These are phyloP conservation scores for Sesia apiformis DNA, from an alignment of 2,888 invertebrate species.

Conservation along the genomic window DNA sequence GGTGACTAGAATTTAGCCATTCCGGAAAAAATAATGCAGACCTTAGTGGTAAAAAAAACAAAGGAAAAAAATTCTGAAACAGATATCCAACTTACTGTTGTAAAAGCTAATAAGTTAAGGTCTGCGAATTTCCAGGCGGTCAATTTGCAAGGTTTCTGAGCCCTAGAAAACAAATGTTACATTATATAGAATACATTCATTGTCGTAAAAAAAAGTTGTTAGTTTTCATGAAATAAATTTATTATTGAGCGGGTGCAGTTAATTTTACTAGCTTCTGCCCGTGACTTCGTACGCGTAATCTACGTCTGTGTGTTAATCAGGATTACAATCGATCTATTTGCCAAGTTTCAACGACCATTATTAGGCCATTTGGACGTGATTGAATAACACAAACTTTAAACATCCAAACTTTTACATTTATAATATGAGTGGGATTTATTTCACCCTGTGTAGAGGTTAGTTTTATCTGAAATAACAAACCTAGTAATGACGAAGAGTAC, in stretches of 20 bases:
- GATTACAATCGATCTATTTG: too few relatives aligned
- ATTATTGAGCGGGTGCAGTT: too few relatives aligned
- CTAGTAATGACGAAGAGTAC: constrained; percentile 36
- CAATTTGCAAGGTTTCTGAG: constrained; percentile 45
- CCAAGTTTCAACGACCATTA: too few relatives aligned
- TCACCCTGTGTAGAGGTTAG: too few relatives aligned
- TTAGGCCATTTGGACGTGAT: too few relatives aligned
- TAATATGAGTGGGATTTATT: too few relatives aligned
- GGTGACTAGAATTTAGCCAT: too few relatives aligned
- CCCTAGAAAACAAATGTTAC: constrained; percentile 17
- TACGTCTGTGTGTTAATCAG: neutral
- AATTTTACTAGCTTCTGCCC: neutral
- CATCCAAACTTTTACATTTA: too few relatives aligned
- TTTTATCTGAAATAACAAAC: constrained; percentile 14
- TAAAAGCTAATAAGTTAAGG: constrained; percentile 41
- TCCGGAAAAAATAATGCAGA: neutral
- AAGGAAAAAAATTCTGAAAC: neutral
- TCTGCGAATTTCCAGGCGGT: constrained; percentile 49
- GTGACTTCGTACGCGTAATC: neutral
- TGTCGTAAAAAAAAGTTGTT: neutral
- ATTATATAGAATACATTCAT: neutral
- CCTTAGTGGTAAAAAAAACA: neutral
- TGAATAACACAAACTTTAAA: too few relatives aligned
- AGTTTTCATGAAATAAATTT: too few relatives aligned
- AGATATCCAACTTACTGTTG: constrained; percentile 29